A percentile compares a stretch with the other conserved stretches of the same genome.
phyloP scores from a whole-genome alignment of 1,140 invertebrate species.

The Formica exsecta region DNA sequence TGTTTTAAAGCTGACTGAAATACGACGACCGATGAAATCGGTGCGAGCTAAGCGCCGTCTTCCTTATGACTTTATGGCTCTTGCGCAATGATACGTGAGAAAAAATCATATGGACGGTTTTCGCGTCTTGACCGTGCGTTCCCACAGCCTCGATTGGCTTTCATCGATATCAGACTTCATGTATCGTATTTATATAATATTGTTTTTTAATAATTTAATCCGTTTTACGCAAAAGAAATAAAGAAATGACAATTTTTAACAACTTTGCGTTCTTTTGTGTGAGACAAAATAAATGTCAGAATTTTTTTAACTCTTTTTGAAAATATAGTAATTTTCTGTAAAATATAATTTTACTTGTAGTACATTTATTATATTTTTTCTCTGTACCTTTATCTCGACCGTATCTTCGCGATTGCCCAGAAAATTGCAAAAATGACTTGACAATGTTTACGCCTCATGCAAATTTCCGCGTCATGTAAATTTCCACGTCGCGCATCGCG shows the following conservation, averaged over 20 bases:
- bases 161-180: background rate
- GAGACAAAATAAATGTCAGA: background rate
- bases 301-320: background rate
- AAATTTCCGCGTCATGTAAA: conserved; percentile 58
- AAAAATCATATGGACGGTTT: conserved; percentile 49
- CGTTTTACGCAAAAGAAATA: no score
- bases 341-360: background rate
- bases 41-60: conserved; percentile 71
- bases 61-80: conserved; percentile 78
- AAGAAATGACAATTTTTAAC: no score
- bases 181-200: background rate
- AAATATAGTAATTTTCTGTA: background rate
- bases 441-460: conserved; percentile 56
- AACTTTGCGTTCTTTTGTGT: background rate
- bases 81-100: conserved; percentile 63
- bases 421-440: conserved; percentile 54
- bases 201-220: background rate
- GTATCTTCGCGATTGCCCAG: background rate
- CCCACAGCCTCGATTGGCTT: conserved; percentile 40
- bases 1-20: conserved; percentile 79
- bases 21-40: conserved; percentile 81
- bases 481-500: conserved; percentile 46
- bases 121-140: conserved; percentile 47
- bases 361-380: conserved; percentile 17
- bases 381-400: background rate